Evolutionary conservation across 35 echinoderm and acorn worm genomes (phyloP).

Genomic region (Holothuria glaberrima): DNA sequence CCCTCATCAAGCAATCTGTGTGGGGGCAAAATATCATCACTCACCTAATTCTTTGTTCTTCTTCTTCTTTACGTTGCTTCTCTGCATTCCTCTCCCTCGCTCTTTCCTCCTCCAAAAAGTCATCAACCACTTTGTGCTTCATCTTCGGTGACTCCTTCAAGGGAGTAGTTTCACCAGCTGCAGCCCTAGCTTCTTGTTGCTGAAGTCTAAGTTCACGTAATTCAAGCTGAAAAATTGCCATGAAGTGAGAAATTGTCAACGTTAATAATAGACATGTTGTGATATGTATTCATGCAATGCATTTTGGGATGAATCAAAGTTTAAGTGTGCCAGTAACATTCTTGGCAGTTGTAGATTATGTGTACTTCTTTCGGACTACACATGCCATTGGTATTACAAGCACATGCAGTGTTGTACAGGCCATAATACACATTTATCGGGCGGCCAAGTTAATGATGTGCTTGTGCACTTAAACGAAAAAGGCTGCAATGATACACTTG

Average conservation of each 20-base stretch:
- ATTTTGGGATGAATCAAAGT: too few species aligned
- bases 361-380: too few species aligned
- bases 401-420: too few species aligned
- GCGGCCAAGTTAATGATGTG: too few species aligned
- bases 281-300: too few species aligned
- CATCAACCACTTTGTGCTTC: conserved; percentile 92
- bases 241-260: neutral
- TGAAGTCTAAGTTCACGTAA: conserved; percentile 82
- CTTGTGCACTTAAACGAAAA: too few species aligned
- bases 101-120: conserved; percentile 84
- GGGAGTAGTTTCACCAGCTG: conserved; percentile 74
- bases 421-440: too few species aligned
- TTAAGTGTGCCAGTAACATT: too few species aligned
- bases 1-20: neutral
- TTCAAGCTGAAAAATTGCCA: conserved; percentile 76
- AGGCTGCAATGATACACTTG: too few species aligned
- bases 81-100: conserved; percentile 76
- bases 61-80: conserved; percentile 64
- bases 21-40: neutral
- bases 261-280: too few species aligned
- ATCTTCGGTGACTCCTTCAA: conserved; percentile 92
- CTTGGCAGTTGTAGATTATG: too few species aligned
- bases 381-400: too few species aligned
- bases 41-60: conserved; percentile 53
- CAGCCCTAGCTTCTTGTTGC: conserved; percentile 75